A percentile compares a stretch with the other conserved stretches of the same genome.
These are phyloP conservation scores for Epistrophe grossulariae DNA, from an alignment of 2,888 invertebrate species.

Conservation along the genomic window DNA sequence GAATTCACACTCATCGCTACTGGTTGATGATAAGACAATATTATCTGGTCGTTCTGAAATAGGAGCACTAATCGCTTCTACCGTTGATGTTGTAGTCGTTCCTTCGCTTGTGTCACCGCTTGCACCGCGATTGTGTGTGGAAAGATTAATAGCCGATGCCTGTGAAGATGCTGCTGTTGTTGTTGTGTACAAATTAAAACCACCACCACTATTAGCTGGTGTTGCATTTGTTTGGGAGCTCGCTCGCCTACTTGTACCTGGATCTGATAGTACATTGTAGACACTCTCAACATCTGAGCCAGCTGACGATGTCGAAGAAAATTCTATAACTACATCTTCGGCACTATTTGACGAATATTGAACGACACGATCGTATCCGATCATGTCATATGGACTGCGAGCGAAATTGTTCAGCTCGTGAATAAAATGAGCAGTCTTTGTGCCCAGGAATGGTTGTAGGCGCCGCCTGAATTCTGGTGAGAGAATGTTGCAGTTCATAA, in stretches of 20 bases:
- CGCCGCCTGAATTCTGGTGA: conserved; percentile 88
- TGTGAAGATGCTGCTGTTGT: conserved; percentile 71
- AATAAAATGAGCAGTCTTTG: conserved; percentile 92
- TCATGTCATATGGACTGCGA: conserved; percentile 93
- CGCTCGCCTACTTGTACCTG: conserved; percentile 46
- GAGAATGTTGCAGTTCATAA: conserved; percentile 87
- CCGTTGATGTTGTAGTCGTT: conserved; percentile 59
- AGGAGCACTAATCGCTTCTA: conserved; percentile 47
- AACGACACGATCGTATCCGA: conserved; percentile 91
- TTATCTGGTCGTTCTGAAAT: conserved; percentile 73
- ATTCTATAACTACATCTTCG: conserved; percentile 81
- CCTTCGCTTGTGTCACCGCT: conserved; percentile 53
- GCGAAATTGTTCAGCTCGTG: conserved; percentile 95
- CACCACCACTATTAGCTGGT: conserved; percentile 52
- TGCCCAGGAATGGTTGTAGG: conserved; percentile 88
- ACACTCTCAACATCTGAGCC: conserved; percentile 77
- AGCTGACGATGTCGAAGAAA: conserved; percentile 79
- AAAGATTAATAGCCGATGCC: conserved; percentile 81
- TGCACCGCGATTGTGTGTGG: conserved; percentile 80
- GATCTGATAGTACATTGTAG: conserved; percentile 51
- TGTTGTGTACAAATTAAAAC: conserved; percentile 76
- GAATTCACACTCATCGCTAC: conserved; percentile 83
- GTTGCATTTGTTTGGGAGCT: conserved; percentile 51
- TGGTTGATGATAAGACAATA: conserved; percentile 81
- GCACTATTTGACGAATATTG: conserved; percentile 86